Base-by-base conservation (phyloP, 2,888 invertebrate species). In the Eupithecia inturbata region DNA sequence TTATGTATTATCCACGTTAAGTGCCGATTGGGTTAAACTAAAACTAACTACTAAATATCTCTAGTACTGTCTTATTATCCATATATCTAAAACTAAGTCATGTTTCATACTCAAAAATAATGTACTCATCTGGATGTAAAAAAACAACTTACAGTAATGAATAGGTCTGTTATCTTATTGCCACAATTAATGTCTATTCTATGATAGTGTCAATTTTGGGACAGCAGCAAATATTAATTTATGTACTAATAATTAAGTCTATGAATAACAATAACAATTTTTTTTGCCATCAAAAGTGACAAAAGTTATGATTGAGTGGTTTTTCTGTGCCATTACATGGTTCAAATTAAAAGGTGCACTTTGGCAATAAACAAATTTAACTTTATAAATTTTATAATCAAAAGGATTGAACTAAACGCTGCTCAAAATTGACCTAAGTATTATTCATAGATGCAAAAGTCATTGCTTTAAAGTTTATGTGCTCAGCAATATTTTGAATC, bases 401-500 rank as follows among this genome's bases (percentile, higher is more conserved):
- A 57, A 26, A 53, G 49, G 16, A 45, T n/a, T 3, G 3, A n/a
- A 9, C n/a, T 53, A 3, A 22, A 4, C 14, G 12, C 57, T 57
- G 26, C 57, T 26, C 57, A 57, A 57, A 57, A 26, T 57, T 57
- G 22, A 57, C 12, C 22, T 26, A 12, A 4, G 26, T 57, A 14
- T 22, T 53, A 53, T 26, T 26, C 4, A 1, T 53, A 53, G 53
- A 53, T 53, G 28, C 28, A 28, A 14, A 28, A 64, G 7, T 64
- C 22, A 22, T 64, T 63, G 36, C 36, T 39, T 64, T 14, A 22
- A 39, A 64, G 4, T 64, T 33, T 22, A 4, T 64, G 36, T 64
- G 64, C 64, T 66, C 64, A 64, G 64, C 22, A 45, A 57, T 57
- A 71, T 60, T 45, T 68, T 68, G 36, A 68, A 64, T 68, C 31